Percentiles rank a stretch among this genome's conserved stretches.
These are phyloP conservation scores for Nymphalis polychloros DNA, from an alignment of 2,888 invertebrate species.

Conservation along the genomic window DNA sequence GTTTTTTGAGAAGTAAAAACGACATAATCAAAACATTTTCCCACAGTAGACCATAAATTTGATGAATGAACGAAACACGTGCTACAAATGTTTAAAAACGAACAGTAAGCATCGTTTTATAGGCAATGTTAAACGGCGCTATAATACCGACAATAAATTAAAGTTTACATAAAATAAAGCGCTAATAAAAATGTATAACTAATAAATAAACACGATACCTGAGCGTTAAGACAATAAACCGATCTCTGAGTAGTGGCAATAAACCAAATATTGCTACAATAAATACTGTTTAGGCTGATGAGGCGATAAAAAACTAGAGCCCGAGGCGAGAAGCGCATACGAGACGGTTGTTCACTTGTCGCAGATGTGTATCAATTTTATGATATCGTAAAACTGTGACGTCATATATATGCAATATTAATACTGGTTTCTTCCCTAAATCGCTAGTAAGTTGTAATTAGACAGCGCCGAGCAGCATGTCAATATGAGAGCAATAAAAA, in stretches of 20 bases:
- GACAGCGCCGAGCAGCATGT: slow-evolving; percentile 70
- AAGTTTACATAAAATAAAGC: slow-evolving; percentile 81
- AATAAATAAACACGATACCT: slow-evolving; percentile 82
- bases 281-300: slow-evolving; percentile 79
- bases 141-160: slow-evolving; percentile 80
- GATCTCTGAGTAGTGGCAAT: slow-evolving; percentile 76
- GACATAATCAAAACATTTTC: slow-evolving; percentile 72
- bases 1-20: slow-evolving; percentile 15
- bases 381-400: slow-evolving; percentile 71
- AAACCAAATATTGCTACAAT: slow-evolving; percentile 81
- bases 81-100: slow-evolving; percentile 80
- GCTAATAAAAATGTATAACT: slow-evolving; percentile 82
- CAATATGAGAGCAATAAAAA: slow-evolving; percentile 79
- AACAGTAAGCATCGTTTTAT: slow-evolving; percentile 79
- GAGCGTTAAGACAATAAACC: slow-evolving; percentile 79
- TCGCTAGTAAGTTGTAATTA: slow-evolving; percentile 74
- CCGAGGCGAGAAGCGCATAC: slow-evolving; percentile 41
- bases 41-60: slow-evolving; percentile 79
- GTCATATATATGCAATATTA: slow-evolving; percentile 74
- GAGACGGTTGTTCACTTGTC: slow-evolving; percentile 43
- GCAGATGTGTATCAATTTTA: slow-evolving; percentile 76
- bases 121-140: slow-evolving; percentile 79
- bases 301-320: slow-evolving; percentile 58
- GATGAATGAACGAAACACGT: slow-evolving; percentile 82
- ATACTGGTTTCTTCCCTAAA: slow-evolving; percentile 74